A percentile compares a stretch with the other conserved stretches of the same genome.
Evolutionary conservation across 2,888 invertebrate species (phyloP).

Genomic region (Euplexia lucipara): DNA sequence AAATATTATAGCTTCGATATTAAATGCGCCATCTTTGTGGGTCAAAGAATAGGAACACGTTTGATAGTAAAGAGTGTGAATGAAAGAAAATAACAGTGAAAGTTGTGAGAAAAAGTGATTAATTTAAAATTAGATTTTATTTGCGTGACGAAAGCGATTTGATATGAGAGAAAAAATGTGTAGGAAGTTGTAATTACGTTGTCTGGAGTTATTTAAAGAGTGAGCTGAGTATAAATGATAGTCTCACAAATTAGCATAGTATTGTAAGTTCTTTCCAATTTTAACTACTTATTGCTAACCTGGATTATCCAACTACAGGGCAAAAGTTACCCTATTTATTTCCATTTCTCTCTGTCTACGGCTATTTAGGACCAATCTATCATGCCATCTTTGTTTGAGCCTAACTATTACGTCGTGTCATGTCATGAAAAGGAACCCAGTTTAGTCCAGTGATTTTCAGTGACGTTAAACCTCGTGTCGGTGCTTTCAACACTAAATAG

Average conservation of each 20-base stretch:
- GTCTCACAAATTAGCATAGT: not conserved
- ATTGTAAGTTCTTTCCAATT: too few species aligned
- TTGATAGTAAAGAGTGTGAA: constrained; percentile 29
- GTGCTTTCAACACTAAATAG: too few species aligned
- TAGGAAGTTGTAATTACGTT: constrained; percentile 44
- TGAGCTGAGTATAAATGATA: not conserved
- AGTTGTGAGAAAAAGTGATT: constrained; percentile 56
- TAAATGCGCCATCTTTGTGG: constrained; percentile 30
- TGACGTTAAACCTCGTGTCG: too few species aligned
- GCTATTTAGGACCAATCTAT: too few species aligned
- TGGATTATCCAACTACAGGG: too few species aligned
- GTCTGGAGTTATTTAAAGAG: constrained; percentile 7
- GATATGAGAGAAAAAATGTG: constrained; percentile 53
- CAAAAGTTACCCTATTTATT: too few species aligned
- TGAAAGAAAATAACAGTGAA: constrained; percentile 57
- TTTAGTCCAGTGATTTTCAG: too few species aligned
- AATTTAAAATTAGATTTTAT: constrained; percentile 49
- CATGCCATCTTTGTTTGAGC: too few species aligned
- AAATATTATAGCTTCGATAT: constrained; percentile 29
- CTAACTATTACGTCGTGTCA: too few species aligned
- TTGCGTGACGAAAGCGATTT: constrained; percentile 57
- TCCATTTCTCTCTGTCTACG: too few species aligned
- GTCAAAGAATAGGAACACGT: constrained; percentile 28
- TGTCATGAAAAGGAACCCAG: too few species aligned
- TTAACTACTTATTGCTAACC: too few species aligned